phyloP scores from a whole-genome alignment of 1,140 invertebrate genomes.

The Hyles vespertilio region DNA sequence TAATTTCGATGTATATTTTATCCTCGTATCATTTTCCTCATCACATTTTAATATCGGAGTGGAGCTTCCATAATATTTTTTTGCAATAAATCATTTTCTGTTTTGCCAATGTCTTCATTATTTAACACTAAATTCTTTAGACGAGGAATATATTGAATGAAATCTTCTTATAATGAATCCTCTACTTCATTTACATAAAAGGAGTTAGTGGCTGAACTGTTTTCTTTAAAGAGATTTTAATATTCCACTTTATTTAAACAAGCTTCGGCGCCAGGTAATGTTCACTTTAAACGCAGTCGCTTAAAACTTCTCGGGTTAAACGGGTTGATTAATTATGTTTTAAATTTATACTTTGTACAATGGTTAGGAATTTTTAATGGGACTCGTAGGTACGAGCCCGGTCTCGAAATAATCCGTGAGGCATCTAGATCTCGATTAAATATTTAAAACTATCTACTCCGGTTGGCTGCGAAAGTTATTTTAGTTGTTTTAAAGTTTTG shows the following conservation, averaged over 20 bases:
- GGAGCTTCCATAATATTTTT: neutral
- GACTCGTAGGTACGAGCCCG: neutral
- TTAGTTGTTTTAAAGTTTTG: too few species aligned
- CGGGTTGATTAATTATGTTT: slow-evolving; percentile 3
- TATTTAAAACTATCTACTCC: too few species aligned
- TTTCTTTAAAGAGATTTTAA: slow-evolving; percentile 57
- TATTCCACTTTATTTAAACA: slow-evolving; percentile 48
- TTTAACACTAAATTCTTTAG: slow-evolving; percentile 2
- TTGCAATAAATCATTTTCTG: neutral
- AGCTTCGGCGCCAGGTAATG: slow-evolving; percentile 35
- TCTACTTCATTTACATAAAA: slow-evolving; percentile 61
- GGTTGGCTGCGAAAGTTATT: too few species aligned
- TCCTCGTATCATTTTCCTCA: neutral
- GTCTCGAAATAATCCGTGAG: too few species aligned
- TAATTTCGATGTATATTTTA: neutral
- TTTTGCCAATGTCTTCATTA: slow-evolving; percentile 2
- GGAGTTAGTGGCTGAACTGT: slow-evolving; percentile 42
- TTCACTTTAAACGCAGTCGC: slow-evolving; percentile 35
- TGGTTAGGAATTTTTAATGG: slow-evolving; percentile 3
- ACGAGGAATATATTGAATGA: slow-evolving; percentile 2
- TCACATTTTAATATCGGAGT: slow-evolving; percentile 1
- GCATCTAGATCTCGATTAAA: too few species aligned
- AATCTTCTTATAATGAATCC: slow-evolving; percentile 55
- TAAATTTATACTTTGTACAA: neutral
- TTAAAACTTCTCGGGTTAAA: slow-evolving; percentile 8